Evolutionary conservation across 2,113 vertebrate species (phyloP).

Genomic region (Acrocephalus kingi): DNA sequence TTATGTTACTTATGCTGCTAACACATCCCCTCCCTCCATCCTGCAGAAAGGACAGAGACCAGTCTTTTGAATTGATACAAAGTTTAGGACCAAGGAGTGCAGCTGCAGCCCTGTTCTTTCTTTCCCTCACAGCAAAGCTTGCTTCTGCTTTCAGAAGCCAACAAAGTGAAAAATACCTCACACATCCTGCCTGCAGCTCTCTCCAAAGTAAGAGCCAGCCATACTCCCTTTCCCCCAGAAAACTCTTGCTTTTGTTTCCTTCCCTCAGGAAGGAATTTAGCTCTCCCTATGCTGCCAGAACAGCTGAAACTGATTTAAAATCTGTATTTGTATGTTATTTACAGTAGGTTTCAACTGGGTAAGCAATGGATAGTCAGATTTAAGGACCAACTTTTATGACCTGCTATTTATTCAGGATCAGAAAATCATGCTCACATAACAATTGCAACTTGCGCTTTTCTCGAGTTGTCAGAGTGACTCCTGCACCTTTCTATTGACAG

Average conservation of each 20-base stretch:
- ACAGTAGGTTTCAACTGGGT: not conserved
- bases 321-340: not conserved
- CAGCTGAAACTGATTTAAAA: not conserved
- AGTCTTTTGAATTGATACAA: fast-evolving
- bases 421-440: not conserved
- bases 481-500: not conserved
- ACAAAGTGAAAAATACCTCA: not conserved
- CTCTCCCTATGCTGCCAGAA: not conserved
- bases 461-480: not conserved
- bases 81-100: not conserved
- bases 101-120: not conserved
- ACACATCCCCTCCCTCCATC: not conserved
- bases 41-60: fast-evolving
- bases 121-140: not conserved
- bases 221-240: not conserved
- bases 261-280: not conserved
- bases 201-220: not conserved
- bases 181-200: not conserved
- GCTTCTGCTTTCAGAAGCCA: fast-evolving
- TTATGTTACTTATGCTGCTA: not conserved
- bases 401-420: not conserved
- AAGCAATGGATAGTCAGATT: not conserved
- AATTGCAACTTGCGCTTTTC: not conserved
- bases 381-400: not conserved
- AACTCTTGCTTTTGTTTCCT: not conserved